Base-by-base conservation (phyloP, 2,797 vertebrate genomes). In the Menidia menidia region DNA sequence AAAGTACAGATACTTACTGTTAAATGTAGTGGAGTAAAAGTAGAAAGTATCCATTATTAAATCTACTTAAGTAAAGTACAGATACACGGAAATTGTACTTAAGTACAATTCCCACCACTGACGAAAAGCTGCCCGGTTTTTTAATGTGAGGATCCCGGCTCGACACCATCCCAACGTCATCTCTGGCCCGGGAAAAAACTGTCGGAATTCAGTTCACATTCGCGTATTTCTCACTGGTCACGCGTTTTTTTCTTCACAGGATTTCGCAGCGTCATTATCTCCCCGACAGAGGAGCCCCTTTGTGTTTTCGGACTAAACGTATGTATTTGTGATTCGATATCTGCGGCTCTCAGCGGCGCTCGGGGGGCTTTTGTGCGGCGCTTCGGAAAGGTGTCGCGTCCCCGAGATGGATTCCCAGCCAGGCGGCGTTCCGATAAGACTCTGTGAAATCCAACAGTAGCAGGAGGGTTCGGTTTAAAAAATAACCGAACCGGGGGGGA, bases 301-400 rank as follows among this genome's bases (percentile, higher is more conserved):
- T 87, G 87, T 89, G 88, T 82, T 87, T 88, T 52, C 77, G 82
- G 48, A 87, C 78, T 87, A 83, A 89, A 87, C 78, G 77, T 87
- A 83, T 87, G 83, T 84, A 77, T 89, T 89, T 87, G 82, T 85
- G 85, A 90, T 79, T 84, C 64, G 80, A 79, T 93, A 92, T 92
- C 92, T 91, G 84, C 82, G 85, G 86, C 90, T 91, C 82, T 90
- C 89, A 92, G 90, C 88, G 80, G 78, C 48, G 76, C 90, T 87
- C 14, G 64, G 75, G 82, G 80, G 85, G 83, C 81, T 84, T 90
- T 92, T 90, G 85, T 88, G 85, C 73, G 63, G 75, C 41, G 75
- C 76, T 75, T 88, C 70, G 78, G 72, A 88, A 87, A 92, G 86
- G 85, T 90, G 88, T 87, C 81, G 84, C 86, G 72, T 91, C 82